Percentiles rank a stretch among this genome's conserved stretches.
These are phyloP conservation scores for Ashinkailepas kermadecensis DNA, from an alignment of 2,888 invertebrate species.

Conservation along the genomic window DNA sequence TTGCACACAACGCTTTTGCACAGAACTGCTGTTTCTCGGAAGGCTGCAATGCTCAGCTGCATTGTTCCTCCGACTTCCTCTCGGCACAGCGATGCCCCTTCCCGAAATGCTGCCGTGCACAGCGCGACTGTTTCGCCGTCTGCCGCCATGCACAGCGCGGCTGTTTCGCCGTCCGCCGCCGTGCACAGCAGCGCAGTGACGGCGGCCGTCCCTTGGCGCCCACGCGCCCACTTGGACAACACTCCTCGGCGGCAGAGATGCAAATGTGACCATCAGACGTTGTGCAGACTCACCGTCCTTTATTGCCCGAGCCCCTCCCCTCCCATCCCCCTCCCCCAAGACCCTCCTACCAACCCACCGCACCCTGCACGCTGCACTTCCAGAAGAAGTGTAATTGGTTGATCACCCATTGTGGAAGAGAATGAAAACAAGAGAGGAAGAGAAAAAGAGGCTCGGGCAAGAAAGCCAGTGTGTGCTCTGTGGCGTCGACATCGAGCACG, in stretches of 20 bases:
- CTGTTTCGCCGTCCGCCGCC: neutral
- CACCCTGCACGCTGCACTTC: neutral
- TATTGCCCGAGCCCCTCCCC: neutral
- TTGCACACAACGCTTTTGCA: too few relatives aligned
- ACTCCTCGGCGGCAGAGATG: neutral
- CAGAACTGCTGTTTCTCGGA: too few relatives aligned
- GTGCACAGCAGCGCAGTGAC: neutral
- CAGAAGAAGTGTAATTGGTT: neutral
- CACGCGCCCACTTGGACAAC: slow-evolving; percentile 15
- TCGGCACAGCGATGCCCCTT: neutral
- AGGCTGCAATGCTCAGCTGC: too few relatives aligned
- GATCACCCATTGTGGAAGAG: neutral
- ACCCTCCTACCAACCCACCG: neutral
- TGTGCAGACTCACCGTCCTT: slow-evolving; percentile 18
- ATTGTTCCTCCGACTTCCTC: neutral
- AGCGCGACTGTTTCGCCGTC: neutral
- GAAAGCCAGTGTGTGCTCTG: too few relatives aligned
- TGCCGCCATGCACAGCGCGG: neutral
- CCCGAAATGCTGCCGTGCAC: neutral
- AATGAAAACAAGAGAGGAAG: too few relatives aligned
- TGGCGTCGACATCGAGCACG: too few relatives aligned
- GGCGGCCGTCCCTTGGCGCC: neutral
- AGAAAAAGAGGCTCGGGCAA: too few relatives aligned
- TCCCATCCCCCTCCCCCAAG: neutral
- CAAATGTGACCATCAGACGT: neutral